Evolutionary conservation across 35 echinoderm and acorn worm genomes (phyloP).

Genomic region (Acanthaster planci): DNA sequence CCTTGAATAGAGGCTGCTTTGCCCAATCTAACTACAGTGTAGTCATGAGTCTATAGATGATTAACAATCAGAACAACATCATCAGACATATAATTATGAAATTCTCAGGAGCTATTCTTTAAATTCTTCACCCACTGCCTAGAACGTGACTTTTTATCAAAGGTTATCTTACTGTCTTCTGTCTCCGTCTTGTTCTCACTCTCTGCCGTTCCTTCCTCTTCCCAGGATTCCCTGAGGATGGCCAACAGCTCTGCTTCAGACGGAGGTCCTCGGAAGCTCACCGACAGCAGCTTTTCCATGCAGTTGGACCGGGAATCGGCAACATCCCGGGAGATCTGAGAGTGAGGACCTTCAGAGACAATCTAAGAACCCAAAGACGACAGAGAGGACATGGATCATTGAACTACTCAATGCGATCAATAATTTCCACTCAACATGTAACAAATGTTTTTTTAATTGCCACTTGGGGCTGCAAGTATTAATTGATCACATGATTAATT

Average conservation of each 20-base stretch:
- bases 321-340: constrained; percentile 26
- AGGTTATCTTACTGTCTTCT: neutral
- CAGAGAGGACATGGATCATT: neutral
- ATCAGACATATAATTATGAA: no score
- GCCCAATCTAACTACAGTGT: no score
- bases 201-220: neutral
- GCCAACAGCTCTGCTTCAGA: neutral
- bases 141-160: no score
- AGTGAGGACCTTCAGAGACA: constrained; percentile 24
- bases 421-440: neutral
- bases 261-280: constrained; percentile 16
- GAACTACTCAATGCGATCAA: neutral
- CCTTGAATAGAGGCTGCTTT: no score
- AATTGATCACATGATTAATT: no score
- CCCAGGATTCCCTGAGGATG: neutral
- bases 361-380: no score
- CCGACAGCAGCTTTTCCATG: constrained; percentile 21
- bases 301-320: constrained; percentile 6
- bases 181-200: neutral
- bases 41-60: no score
- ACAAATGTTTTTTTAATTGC: neutral
- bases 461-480: no score
- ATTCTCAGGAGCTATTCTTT: no score
- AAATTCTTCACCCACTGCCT: no score
- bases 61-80: no score